Base-by-base conservation (phyloP, 2,113 vertebrate genomes). In the Pachypanchax playfairii region DNA sequence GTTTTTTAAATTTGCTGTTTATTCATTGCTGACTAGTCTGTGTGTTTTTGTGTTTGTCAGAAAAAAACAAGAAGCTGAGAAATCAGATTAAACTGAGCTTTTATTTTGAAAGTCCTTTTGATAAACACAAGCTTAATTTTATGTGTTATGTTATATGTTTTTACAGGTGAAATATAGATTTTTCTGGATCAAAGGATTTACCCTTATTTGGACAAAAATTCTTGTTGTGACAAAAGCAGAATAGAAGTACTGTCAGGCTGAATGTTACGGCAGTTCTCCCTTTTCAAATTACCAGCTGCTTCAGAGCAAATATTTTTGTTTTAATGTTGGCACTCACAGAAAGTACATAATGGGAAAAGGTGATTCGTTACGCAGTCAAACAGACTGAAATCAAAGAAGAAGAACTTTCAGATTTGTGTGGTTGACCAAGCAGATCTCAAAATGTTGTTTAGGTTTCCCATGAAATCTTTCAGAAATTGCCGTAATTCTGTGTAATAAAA, bases 351-450 rank as follows among this genome's bases (percentile, higher is more conserved):
- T 22, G 29, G 31, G 43, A 38, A 25, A 12, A n/a, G 1, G n/a
- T 4, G 4, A 28, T 64, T 60, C 69, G 31, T 50, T 8, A 53
- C 21, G 41, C 25, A 13, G 35, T 29, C 54, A 61, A 48, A 2
- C 24, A 18, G 13, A 17, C 25, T 46, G 6, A 29, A 41, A 17
- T 26, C 14, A 5, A 55, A 33, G 4, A 24, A 24, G 3, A 39
- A 38, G 29, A 29, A 24, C 8, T 18, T n/a, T n/a, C 6, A 31
- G 21, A 28, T n/a, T n/a, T 17, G 13, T 10, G 1, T 47, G 51
- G 35, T 49, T 46, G 28, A 51, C 31, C 10, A 26, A 67, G 39
- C 10, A 41, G n/a, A 48, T 13, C 44, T 38, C n/a, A n/a, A n/a
- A n/a, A n/a, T n/a, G n/a, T n/a, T n/a, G n/a, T n/a, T n/a, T n/a